phyloP scores from a whole-genome alignment of 1,140 invertebrate genomes.

The Pinna nobilis region DNA sequence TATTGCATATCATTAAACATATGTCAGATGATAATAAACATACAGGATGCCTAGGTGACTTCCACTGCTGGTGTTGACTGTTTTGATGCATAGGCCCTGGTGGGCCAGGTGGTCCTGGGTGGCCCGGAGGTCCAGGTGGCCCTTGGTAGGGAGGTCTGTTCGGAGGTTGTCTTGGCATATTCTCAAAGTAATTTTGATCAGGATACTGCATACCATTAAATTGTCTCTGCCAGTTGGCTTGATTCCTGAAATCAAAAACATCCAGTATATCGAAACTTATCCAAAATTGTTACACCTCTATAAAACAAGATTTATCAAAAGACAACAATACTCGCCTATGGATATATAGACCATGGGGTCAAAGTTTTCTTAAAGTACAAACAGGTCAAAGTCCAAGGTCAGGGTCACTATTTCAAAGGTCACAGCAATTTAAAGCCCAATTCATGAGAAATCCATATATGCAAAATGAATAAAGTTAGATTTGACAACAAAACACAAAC shows the following conservation, averaged over 20 bases:
- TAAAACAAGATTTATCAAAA: background rate
- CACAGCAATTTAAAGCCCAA: background rate
- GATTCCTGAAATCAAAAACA: slow-evolving; percentile 17
- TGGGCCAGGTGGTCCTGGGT: slow-evolving; percentile 41
- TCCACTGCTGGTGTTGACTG: background rate
- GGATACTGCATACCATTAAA: background rate
- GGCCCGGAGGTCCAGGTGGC: slow-evolving; percentile 40
- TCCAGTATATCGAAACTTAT: background rate
- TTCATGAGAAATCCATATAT: too few species aligned
- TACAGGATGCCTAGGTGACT: background rate
- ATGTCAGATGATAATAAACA: background rate
- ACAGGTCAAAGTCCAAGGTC: background rate
- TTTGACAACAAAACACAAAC: too few species aligned
- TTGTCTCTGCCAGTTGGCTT: slow-evolving; percentile 14
- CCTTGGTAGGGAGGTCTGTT: slow-evolving; percentile 36
- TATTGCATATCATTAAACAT: background rate
- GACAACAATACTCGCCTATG: background rate
- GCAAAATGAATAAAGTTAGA: too few species aligned
- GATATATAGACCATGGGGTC: background rate
- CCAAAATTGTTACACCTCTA: background rate
- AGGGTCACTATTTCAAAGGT: background rate
- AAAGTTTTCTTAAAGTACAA: background rate
- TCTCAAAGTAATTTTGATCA: background rate
- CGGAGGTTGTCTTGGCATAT: slow-evolving; percentile 19
- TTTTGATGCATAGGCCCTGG: slow-evolving; percentile 17